phyloP scores from a whole-genome alignment of 2,797 vertebrate species.

The Bovichtus diacanthus region DNA sequence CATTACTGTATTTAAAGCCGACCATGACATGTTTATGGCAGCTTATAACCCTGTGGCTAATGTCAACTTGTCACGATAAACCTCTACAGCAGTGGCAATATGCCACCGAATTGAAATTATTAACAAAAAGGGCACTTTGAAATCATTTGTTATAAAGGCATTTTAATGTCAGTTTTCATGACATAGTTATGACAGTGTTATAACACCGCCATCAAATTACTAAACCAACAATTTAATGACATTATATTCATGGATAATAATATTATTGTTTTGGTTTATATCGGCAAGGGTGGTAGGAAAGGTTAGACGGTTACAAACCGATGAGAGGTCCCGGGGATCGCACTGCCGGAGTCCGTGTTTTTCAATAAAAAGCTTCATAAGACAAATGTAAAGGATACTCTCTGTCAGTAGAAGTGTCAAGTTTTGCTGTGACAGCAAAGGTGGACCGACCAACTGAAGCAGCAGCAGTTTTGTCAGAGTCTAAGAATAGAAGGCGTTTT shows the following conservation, averaged over 20 bases:
- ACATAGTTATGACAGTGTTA: neutral
- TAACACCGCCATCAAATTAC: neutral
- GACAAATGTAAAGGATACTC: neutral
- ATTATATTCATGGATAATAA: neutral
- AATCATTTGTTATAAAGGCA: neutral
- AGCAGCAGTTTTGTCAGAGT: neutral
- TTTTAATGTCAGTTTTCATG: neutral
- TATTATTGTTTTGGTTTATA: too few relatives aligned
- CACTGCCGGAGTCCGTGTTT: neutral
- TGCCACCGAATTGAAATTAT: neutral
- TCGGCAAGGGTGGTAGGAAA: neutral
- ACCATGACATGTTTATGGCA: constrained; percentile 30
- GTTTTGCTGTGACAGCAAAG: constrained; percentile 29
- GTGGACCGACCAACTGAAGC: neutral
- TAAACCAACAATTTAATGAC: neutral
- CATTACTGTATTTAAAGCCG: constrained; percentile 23
- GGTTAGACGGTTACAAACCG: neutral
- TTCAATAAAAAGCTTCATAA: neutral
- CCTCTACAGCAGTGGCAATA: neutral
- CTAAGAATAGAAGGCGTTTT: constrained; percentile 12
- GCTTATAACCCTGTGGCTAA: neutral
- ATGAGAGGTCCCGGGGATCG: neutral
- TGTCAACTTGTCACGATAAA: constrained; percentile 36
- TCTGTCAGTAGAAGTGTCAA: neutral
- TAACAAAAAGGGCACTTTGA: neutral